phyloP scores from a whole-genome alignment of 2,797 vertebrate genomes.

The Leptatherina wallacei region DNA sequence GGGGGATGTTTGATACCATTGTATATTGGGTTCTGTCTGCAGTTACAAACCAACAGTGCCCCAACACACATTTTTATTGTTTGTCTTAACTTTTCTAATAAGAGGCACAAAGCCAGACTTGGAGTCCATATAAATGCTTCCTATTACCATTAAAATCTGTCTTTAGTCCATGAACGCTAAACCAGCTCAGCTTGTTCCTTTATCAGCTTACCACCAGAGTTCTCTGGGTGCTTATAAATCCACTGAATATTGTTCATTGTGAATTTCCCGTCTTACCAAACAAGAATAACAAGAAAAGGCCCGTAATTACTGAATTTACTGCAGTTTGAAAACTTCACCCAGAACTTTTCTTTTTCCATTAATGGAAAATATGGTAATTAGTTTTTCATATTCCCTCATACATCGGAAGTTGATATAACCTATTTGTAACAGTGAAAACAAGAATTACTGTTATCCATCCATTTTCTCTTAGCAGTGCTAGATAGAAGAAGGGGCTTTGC shows the following conservation, averaged over 20 bases:
- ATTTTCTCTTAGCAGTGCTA: constrained; percentile 53
- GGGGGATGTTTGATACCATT: constrained; percentile 62
- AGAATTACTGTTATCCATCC: constrained; percentile 77
- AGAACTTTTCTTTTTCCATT: constrained; percentile 79
- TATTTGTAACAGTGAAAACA: constrained; percentile 80
- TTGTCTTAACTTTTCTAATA: constrained; percentile 76
- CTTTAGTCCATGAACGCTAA: constrained; percentile 69
- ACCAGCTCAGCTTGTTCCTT: constrained; percentile 74
- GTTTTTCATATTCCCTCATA: constrained; percentile 76
- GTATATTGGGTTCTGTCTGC: constrained; percentile 55
- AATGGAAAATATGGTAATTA: constrained; percentile 85
- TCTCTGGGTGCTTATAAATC: constrained; percentile 78
- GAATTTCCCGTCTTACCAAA: constrained; percentile 70
- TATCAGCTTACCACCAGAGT: constrained; percentile 82
- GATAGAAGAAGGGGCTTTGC: constrained; percentile 43
- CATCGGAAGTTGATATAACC: constrained; percentile 78
- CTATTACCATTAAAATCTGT: constrained; percentile 77
- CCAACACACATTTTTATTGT: constrained; percentile 70
- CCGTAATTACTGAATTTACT: constrained; percentile 82
- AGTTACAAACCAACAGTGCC: constrained; percentile 64
- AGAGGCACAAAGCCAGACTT: constrained; percentile 67
- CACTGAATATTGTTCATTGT: constrained; percentile 77
- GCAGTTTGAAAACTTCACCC: constrained; percentile 75
- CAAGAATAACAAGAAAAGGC: constrained; percentile 79
- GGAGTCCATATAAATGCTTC: constrained; percentile 74